Conservation (phyloP, 2,797 vertebrate species). For the Cirrhinus mrigala region DNA sequence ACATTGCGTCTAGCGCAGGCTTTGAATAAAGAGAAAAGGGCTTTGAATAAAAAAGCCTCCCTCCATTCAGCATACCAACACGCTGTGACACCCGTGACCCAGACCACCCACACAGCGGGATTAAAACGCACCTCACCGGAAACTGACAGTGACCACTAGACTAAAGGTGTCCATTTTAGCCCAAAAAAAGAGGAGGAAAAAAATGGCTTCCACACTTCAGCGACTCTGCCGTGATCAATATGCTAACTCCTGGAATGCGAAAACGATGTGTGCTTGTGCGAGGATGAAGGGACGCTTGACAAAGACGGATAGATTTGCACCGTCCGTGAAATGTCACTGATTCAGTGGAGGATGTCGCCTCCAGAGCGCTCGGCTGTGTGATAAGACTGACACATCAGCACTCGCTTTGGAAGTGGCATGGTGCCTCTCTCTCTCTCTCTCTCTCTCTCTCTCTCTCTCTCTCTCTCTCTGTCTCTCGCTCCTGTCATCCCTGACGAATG, state of each 20-base stretch:
- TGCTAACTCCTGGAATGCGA: slow-evolving; percentile 85
- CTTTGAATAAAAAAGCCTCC: slow-evolving; percentile 24
- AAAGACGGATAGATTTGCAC: slow-evolving; percentile 88
- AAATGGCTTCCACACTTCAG: slow-evolving; percentile 71
- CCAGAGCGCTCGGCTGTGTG: slow-evolving; percentile 83
- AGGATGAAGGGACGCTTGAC: slow-evolving; percentile 73
- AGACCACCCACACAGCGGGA: slow-evolving; percentile 64
- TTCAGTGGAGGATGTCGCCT: slow-evolving; percentile 88
- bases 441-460: slow-evolving; percentile 68
- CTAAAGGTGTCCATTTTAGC: slow-evolving; percentile 69
- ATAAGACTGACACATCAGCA: slow-evolving; percentile 85
- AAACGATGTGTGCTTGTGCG: slow-evolving; percentile 69
- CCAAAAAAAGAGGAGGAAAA: slow-evolving; percentile 12
- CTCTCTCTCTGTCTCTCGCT: slow-evolving; percentile 67
- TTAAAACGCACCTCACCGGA: slow-evolving; percentile 72
- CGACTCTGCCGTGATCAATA: slow-evolving; percentile 82
- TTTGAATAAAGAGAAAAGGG: slow-evolving; percentile 29
- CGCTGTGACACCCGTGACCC: slow-evolving; percentile 57
- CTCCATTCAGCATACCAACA: slow-evolving; percentile 29
- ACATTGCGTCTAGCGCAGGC: background rate
- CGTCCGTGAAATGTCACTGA: slow-evolving; percentile 89
- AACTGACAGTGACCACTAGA: slow-evolving; percentile 74
- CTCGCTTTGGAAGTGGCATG: slow-evolving; percentile 76
- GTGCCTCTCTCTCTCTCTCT: slow-evolving; percentile 64
- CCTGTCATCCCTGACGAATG: slow-evolving; percentile 84